phyloP scores from a whole-genome alignment of 2,888 invertebrate species.

The Mythimna impura region DNA sequence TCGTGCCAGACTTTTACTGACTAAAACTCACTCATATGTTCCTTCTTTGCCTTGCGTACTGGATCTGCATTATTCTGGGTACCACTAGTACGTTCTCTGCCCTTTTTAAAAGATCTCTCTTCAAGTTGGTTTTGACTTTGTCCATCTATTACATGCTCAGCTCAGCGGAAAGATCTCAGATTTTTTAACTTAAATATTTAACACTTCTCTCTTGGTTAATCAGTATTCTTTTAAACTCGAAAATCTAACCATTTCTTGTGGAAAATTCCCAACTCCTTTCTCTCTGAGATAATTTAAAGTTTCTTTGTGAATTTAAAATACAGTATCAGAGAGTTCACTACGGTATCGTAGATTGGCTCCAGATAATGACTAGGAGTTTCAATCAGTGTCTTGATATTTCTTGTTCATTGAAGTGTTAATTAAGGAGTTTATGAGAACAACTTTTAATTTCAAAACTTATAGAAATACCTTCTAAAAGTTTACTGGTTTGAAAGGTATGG shows the following conservation, averaged over 20 bases:
- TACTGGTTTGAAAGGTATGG: neutral
- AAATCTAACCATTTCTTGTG: conserved; percentile 13
- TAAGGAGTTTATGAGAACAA: conserved; percentile 25
- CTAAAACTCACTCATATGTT: too few species aligned
- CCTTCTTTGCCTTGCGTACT: too few species aligned
- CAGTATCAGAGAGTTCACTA: conserved; percentile 47
- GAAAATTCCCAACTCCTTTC: conserved; percentile 28
- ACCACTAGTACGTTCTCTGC: too few species aligned
- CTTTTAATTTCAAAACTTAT: conserved; percentile 11
- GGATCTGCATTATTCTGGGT: too few species aligned
- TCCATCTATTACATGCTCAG: neutral
- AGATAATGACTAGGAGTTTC: conserved; percentile 41
- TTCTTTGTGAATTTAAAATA: conserved; percentile 55
- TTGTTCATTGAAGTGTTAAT: conserved; percentile 21
- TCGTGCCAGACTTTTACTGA: too few species aligned
- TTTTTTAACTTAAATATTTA: neutral
- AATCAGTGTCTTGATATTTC: conserved; percentile 36
- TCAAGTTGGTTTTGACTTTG: too few species aligned
- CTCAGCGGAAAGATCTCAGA: neutral
- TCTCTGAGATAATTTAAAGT: conserved; percentile 47
- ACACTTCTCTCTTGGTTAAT: neutral
- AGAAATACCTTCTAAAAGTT: neutral
- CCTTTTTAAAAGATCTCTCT: too few species aligned
- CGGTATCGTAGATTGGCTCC: conserved; percentile 41
- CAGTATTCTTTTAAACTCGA: conserved; percentile 9